phyloP scores from a whole-genome alignment of 2,113 vertebrate genomes.

The Stomatorhinus ivindoensis region DNA sequence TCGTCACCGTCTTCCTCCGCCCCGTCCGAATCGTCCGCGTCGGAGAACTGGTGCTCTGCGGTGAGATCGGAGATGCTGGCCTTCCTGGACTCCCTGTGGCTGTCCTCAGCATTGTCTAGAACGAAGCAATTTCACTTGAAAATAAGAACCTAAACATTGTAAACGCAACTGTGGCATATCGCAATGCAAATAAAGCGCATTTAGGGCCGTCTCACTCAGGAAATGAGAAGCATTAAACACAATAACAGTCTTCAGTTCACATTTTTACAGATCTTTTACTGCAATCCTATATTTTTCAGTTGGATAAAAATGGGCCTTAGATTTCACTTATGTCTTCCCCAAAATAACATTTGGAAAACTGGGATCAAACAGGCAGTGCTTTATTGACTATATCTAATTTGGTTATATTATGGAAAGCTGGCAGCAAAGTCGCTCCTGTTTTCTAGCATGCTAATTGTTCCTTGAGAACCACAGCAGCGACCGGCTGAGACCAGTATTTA shows the following conservation, averaged over 20 bases:
- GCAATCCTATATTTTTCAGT: constrained; percentile 28
- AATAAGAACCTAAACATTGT: not conserved
- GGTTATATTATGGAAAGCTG: constrained; percentile 21
- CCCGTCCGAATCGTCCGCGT: constrained; percentile 87
- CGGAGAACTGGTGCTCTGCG: constrained; percentile 90
- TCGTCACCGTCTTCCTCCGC: constrained; percentile 82
- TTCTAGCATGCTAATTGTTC: constrained; percentile 37
- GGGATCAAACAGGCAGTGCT: constrained; percentile 14
- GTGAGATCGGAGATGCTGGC: constrained; percentile 58
- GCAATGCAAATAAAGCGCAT: not conserved
- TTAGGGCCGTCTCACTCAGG: not conserved
- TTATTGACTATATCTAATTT: constrained; percentile 19
- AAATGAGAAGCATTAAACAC: constrained; percentile 35
- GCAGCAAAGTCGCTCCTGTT: constrained; percentile 22
- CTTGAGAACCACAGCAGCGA: constrained; percentile 5
- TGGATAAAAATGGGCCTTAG: not conserved
- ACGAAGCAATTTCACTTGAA: not conserved
- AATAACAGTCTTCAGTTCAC: constrained; percentile 22
- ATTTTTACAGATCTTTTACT: constrained; percentile 24
- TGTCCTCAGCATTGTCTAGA: constrained; percentile 65
- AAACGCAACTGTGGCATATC: not conserved
- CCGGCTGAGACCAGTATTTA: constrained; percentile 16
- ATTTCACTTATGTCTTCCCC: not conserved
- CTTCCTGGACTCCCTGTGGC: constrained; percentile 71
- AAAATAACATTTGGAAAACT: constrained; percentile 1